These are phyloP conservation scores for Apotomis capreana DNA, from an alignment of 2,888 invertebrate genomes.

Conservation along the genomic window DNA sequence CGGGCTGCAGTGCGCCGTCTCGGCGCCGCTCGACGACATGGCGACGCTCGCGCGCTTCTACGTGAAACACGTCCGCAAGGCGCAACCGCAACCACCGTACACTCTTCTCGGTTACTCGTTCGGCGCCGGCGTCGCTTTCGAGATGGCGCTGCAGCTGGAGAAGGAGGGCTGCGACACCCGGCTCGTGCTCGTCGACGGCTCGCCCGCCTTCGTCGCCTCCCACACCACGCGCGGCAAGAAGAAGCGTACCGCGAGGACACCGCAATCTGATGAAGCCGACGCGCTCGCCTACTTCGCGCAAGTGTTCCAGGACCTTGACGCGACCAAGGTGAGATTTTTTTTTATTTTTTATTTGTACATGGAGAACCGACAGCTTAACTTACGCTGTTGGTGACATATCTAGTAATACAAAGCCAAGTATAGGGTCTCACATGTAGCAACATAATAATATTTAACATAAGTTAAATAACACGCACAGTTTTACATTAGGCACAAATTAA, in stretches of 20 bases:
- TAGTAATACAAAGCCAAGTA: too few species aligned
- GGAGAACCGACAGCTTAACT: too few species aligned
- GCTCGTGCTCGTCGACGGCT: conserved; percentile 94
- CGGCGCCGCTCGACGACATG: conserved; percentile 89
- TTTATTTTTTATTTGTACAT: too few species aligned
- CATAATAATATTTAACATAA: too few species aligned
- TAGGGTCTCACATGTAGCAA: too few species aligned
- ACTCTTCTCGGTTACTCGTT: conserved; percentile 97
- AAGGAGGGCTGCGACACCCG: conserved; percentile 81
- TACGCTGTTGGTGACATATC: too few species aligned
- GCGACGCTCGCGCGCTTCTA: conserved; percentile 88
- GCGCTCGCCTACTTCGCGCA: conserved; percentile 92
- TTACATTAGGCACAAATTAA: too few species aligned
- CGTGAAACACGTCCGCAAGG: conserved; percentile 87
- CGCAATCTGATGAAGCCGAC: conserved; percentile 86
- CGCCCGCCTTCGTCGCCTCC: conserved; percentile 90
- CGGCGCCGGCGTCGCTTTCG: conserved; percentile 96
- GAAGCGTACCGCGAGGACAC: conserved; percentile 81
- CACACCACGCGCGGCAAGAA: conserved; percentile 87
- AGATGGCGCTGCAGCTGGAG: conserved; percentile 95
- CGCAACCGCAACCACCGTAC: conserved; percentile 93
- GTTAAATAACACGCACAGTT: too few species aligned
- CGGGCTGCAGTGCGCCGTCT: conserved; percentile 94
- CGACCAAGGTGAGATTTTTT: conserved; percentile 70
- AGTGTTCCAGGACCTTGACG: conserved; percentile 90